phyloP scores from a whole-genome alignment of 2,113 vertebrate genomes.

The Lutjanus erythropterus region DNA sequence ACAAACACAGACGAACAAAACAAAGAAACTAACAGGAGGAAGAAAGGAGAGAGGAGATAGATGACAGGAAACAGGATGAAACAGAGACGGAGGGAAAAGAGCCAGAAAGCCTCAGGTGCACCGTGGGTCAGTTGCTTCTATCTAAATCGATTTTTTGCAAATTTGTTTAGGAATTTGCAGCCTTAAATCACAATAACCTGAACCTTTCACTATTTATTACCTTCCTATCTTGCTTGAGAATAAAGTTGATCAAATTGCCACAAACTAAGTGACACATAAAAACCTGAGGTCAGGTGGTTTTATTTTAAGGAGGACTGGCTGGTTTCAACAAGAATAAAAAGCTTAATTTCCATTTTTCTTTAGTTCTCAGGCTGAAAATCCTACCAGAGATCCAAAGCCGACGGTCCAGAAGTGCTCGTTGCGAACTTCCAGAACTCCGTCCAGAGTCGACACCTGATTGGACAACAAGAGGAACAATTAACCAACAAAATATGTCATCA shows the following conservation, averaged over 20 bases:
- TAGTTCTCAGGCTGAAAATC: conserved; percentile 44
- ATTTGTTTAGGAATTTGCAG: too few relatives aligned
- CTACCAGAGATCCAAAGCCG: conserved; percentile 96
- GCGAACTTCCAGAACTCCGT: conserved; percentile 96
- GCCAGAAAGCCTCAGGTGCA: not conserved
- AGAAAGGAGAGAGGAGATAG: not conserved
- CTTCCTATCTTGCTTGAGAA: not conserved
- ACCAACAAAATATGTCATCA: not conserved
- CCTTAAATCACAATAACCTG: too few relatives aligned
- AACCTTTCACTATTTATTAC: not conserved
- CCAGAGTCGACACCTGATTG: conserved; percentile 94
- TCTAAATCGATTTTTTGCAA: too few relatives aligned
- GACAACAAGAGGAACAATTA: not conserved
- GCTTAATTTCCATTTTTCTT: not conserved
- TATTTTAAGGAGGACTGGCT: not conserved
- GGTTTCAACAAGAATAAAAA: too few relatives aligned
- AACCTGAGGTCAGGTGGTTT: too few relatives aligned
- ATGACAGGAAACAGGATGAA: not conserved
- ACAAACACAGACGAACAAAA: not conserved
- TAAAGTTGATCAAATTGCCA: not conserved
- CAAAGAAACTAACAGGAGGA: not conserved
- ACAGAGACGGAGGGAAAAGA: not conserved
- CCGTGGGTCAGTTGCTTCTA: not conserved
- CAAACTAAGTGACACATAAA: not conserved
- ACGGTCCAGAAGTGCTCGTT: conserved; percentile 99